Percentiles rank a stretch among this genome's conserved stretches.
phyloP scores from a whole-genome alignment of 2,888 invertebrate species.

The Andricus quercusramuli region DNA sequence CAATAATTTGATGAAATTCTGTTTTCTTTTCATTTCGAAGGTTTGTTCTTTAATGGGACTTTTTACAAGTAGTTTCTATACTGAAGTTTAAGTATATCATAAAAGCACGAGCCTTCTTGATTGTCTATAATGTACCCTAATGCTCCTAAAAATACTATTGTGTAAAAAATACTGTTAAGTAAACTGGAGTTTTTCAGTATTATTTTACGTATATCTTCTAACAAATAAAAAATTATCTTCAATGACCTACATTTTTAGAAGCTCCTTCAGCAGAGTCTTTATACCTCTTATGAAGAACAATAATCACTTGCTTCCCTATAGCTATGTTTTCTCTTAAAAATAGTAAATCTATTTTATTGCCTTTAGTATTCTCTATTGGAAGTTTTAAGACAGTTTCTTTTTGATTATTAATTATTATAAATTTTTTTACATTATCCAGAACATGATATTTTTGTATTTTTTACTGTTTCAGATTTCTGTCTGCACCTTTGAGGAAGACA shows the following conservation, averaged over 20 bases:
- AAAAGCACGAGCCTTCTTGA: conserved; percentile 71
- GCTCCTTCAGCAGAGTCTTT: too few species aligned
- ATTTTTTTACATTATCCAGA: too few species aligned
- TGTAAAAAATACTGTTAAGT: conserved; percentile 37
- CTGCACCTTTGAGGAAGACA: too few species aligned
- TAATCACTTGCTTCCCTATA: too few species aligned
- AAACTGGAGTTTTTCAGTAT: conserved; percentile 32
- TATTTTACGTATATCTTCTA: background rate
- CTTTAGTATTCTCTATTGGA: too few species aligned
- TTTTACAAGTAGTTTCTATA: background rate
- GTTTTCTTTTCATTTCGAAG: background rate
- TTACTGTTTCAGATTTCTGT: too few species aligned
- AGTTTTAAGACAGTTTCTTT: too few species aligned
- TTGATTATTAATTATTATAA: too few species aligned
- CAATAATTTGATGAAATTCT: background rate
- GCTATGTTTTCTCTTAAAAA: too few species aligned
- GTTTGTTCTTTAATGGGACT: background rate
- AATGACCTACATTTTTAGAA: too few species aligned
- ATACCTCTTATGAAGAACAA: background rate
- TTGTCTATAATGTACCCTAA: conserved; percentile 55
- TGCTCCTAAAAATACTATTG: conserved; percentile 1
- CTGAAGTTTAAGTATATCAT: conserved; percentile 50
- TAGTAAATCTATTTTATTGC: too few species aligned
- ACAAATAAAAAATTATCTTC: background rate
- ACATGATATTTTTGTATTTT: too few species aligned